Percentiles rank a stretch among this genome's conserved stretches.
phyloP scores from a whole-genome alignment of 1,140 invertebrate genomes.

The Gryllus bimaculatus region DNA sequence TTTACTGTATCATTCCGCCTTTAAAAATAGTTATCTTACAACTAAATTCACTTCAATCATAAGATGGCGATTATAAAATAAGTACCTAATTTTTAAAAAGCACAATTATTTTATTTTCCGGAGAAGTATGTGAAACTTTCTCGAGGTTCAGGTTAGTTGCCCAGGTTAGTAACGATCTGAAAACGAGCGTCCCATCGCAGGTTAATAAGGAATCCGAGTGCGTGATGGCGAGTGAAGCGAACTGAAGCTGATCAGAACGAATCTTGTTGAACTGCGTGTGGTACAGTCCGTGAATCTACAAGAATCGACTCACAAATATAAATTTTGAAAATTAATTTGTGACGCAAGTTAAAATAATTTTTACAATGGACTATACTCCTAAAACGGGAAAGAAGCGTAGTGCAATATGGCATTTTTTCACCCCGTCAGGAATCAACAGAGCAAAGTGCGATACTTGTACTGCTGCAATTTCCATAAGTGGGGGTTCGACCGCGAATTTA shows the following conservation, averaged over 20 bases:
- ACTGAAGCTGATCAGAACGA: slow-evolving; percentile 1
- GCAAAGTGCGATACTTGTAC: neutral
- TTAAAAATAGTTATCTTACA: no score
- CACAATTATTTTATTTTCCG: no score
- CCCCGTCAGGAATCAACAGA: neutral
- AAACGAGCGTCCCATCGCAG: no score
- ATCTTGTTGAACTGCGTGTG: neutral
- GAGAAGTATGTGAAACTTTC: no score
- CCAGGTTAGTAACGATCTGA: no score
- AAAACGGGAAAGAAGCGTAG: neutral
- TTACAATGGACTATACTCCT: neutral
- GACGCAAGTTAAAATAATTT: neutral
- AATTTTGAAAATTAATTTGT: neutral
- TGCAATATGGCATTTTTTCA: neutral
- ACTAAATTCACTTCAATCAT: no score
- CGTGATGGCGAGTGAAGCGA: neutral
- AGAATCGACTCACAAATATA: neutral
- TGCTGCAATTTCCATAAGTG: neutral
- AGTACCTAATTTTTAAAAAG: no score
- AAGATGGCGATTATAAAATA: no score
- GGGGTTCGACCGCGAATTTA: neutral
- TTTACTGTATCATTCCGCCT: no score
- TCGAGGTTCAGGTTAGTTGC: no score
- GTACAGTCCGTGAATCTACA: neutral
- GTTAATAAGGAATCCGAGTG: neutral